Conservation (phyloP, 92 coral and sea anemone species). For the Porites evermanni region DNA sequence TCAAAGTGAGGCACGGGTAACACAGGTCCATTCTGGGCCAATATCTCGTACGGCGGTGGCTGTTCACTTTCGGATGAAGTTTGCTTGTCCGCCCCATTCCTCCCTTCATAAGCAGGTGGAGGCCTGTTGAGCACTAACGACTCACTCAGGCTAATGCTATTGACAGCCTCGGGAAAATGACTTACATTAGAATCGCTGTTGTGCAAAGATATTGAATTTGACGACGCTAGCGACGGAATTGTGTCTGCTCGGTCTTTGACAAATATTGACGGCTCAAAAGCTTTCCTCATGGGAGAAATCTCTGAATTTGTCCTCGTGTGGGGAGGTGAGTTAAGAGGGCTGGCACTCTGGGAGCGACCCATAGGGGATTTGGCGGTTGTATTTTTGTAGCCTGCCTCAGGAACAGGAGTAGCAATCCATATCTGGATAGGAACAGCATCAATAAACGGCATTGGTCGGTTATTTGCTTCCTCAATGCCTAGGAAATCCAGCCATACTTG, state of each 20-base stretch:
- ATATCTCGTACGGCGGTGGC: conserved; percentile 56
- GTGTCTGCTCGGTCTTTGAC: conserved; percentile 41
- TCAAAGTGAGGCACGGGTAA: conserved; percentile 18
- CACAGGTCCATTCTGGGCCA: conserved; percentile 21
- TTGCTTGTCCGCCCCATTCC: conserved; percentile 3
- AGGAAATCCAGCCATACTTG: conserved; percentile 95
- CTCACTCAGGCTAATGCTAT: not conserved
- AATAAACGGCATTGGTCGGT: conserved; percentile 89
- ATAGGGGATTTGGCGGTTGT: not conserved
- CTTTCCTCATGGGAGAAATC: conserved; percentile 38
- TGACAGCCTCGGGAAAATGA: conserved; percentile 7
- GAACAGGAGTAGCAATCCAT: conserved; percentile 94
- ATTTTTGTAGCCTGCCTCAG: conserved; percentile 13
- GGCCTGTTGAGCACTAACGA: conserved; percentile 12
- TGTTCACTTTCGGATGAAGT: conserved; percentile 23
- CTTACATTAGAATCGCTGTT: conserved; percentile 18
- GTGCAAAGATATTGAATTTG: conserved; percentile 34
- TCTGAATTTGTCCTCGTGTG: conserved; percentile 19
- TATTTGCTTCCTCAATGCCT: conserved; percentile 78
- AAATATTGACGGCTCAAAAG: conserved; percentile 41
- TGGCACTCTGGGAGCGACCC: conserved; percentile 19
- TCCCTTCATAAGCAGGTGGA: conserved; percentile 45
- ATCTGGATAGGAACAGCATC: conserved; percentile 91
- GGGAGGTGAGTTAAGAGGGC: conserved; percentile 5
- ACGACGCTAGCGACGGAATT: conserved; percentile 25